Evolutionary conservation across 2,113 vertebrate genomes (phyloP).

Genomic region (Trachemys scripta): DNA sequence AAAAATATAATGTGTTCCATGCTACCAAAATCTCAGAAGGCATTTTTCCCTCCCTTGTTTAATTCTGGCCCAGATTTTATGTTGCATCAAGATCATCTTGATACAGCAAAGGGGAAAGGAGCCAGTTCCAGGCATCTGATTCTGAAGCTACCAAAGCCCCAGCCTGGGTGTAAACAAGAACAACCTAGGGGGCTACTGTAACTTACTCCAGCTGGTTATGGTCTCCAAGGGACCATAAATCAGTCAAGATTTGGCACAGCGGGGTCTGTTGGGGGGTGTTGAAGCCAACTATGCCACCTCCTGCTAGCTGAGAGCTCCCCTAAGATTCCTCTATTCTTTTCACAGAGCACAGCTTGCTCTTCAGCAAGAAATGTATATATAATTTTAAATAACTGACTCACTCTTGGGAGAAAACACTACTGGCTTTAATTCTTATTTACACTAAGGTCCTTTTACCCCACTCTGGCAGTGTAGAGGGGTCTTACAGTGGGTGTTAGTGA

Average conservation of each 20-base stretch:
- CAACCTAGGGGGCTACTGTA: neutral
- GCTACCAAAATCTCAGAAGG: neutral
- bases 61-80: neutral
- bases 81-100: neutral
- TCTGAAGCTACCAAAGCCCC: neutral
- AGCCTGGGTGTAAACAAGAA: neutral
- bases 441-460: neutral
- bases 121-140: neutral
- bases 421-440: neutral
- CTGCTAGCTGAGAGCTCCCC: neutral
- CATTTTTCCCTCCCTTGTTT: neutral
- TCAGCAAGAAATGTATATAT: neutral
- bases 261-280: neutral
- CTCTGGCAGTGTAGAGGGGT: neutral
- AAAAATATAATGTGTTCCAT: neutral
- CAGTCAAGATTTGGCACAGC: neutral
- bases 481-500: neutral
- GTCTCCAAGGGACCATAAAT: neutral
- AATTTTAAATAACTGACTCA: neutral
- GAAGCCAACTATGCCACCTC: accelerated
- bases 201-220: neutral
- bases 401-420: neutral
- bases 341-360: neutral
- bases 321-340: neutral
- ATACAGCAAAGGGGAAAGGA: neutral